Evolutionary conservation across 2,113 vertebrate species (phyloP).

Genomic region (Origma solitaria): DNA sequence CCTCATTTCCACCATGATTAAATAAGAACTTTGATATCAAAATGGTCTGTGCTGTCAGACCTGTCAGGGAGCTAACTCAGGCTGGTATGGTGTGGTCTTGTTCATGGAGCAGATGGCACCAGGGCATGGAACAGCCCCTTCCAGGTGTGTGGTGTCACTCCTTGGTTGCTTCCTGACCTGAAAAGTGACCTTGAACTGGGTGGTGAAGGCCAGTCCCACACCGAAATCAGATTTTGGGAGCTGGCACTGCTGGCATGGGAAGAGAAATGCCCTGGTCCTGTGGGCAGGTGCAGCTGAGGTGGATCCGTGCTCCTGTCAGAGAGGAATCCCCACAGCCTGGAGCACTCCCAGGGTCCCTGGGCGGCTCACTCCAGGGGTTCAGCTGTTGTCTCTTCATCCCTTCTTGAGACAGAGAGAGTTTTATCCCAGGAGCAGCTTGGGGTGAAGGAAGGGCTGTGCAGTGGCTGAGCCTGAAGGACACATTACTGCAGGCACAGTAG

Average conservation of each 20-base stretch:
- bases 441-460: background rate
- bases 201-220: background rate
- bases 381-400: background rate
- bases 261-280: background rate
- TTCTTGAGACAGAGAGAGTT: background rate
- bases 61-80: background rate
- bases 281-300: no score
- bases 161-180: background rate
- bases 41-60: background rate
- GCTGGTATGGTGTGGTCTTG: fast-evolving
- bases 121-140: background rate
- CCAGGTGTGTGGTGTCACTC: fast-evolving
- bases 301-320: fast-evolving
- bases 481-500: background rate
- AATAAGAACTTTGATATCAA: background rate
- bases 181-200: background rate
- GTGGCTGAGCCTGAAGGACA: background rate
- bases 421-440: no score
- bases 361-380: background rate
- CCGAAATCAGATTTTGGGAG: background rate
- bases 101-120: background rate
- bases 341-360: background rate
- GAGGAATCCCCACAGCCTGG: background rate
- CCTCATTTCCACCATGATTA: background rate
- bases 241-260: background rate